These are phyloP conservation scores for Drosophila neoperkinsi DNA, from an alignment of 2,888 invertebrate genomes.

Conservation along the genomic window DNA sequence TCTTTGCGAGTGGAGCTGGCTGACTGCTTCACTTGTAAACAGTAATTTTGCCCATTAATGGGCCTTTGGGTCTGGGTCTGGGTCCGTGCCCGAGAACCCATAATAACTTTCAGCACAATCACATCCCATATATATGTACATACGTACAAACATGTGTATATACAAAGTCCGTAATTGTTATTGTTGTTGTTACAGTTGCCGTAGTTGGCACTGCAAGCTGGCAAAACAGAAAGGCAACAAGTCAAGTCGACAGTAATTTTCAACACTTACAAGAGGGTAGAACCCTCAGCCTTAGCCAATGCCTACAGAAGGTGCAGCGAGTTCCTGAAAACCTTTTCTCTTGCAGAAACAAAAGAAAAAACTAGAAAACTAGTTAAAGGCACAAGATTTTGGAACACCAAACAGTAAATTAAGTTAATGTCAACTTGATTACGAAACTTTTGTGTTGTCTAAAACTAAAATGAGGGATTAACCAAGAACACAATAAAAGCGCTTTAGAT, in stretches of 20 bases:
- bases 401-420: not conserved
- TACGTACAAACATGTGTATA: slow-evolving; percentile 16
- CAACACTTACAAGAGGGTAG: slow-evolving; percentile 74
- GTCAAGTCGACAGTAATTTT: slow-evolving; percentile 81
- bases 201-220: slow-evolving; percentile 46
- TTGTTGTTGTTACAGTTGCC: slow-evolving; percentile 46
- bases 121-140: slow-evolving; percentile 21
- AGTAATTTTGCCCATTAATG: slow-evolving; percentile 80
- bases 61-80: slow-evolving; percentile 42
- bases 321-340: slow-evolving; percentile 45
- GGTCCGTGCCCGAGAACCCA: slow-evolving; percentile 42
- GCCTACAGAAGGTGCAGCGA: slow-evolving; percentile 20
- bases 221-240: slow-evolving; percentile 79
- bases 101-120: slow-evolving; percentile 70
- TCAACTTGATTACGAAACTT: not conserved
- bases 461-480: not conserved
- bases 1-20: slow-evolving; percentile 20
- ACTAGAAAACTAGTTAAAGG: not conserved
- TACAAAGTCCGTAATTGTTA: slow-evolving; percentile 49
- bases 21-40: slow-evolving; percentile 72
- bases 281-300: slow-evolving; percentile 31
- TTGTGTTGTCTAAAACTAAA: not conserved
- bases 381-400: not conserved
- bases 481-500: not conserved
- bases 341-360: not conserved